Conservation (phyloP, 53 echinoderm and acorn worm genomes). For the Glandiceps talaboti region DNA sequence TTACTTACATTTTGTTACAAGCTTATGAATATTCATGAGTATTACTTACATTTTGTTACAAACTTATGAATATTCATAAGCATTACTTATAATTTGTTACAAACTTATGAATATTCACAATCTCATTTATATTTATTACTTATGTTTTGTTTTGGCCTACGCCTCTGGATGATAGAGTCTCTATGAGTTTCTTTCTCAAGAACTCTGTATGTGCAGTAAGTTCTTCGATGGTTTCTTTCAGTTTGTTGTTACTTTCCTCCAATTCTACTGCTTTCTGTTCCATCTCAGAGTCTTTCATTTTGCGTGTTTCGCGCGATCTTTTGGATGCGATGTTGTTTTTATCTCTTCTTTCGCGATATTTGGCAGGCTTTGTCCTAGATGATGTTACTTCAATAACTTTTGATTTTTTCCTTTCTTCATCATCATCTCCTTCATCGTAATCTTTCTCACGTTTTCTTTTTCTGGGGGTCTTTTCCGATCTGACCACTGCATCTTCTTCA, state of each 20-base stretch:
- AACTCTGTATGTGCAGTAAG: slow-evolving; percentile 40
- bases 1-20: too few species aligned
- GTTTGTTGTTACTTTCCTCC: slow-evolving; percentile 40
- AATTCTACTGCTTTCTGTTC: slow-evolving; percentile 26
- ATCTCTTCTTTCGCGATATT: slow-evolving; percentile 47
- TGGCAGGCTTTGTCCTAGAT: not conserved
- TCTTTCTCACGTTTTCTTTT: not conserved
- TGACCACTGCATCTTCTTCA: not conserved
- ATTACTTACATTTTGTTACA: too few species aligned
- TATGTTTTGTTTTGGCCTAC: not conserved
- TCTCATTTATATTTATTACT: too few species aligned
- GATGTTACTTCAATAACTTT: not conserved
- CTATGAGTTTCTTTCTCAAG: slow-evolving; percentile 39
- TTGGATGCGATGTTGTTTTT: slow-evolving; percentile 73
- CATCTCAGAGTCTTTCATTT: slow-evolving; percentile 32
- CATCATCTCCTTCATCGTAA: not conserved
- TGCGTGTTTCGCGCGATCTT: slow-evolving; percentile 42
- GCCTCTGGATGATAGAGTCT: slow-evolving; percentile 4
- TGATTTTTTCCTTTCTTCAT: not conserved
- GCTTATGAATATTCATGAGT: too few species aligned
- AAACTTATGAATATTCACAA: too few species aligned
- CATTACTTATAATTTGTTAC: too few species aligned
- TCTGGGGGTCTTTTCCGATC: not conserved
- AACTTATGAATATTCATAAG: too few species aligned
- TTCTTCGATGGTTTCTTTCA: slow-evolving; percentile 48